phyloP scores from a whole-genome alignment of 1,140 invertebrate genomes.

The Pseudachorutes palmiensis region DNA sequence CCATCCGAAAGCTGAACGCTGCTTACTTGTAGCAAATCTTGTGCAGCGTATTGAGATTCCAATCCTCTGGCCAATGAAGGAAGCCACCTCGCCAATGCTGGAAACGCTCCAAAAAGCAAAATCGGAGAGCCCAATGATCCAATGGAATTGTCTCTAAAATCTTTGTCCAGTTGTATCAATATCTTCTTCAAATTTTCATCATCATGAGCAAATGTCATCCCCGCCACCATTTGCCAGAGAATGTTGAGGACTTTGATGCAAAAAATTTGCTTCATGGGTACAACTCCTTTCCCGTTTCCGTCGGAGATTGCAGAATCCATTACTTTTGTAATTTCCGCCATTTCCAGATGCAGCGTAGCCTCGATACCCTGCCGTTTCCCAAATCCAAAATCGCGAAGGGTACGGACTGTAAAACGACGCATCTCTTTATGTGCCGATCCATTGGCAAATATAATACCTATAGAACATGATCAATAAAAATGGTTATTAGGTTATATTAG shows the following conservation, averaged over 20 bases:
- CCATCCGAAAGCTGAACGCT: background rate
- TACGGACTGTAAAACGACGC: conserved; percentile 64
- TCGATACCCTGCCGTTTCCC: conserved; percentile 28
- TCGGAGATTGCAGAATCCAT: conserved; percentile 45
- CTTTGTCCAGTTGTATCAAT: conserved; percentile 7
- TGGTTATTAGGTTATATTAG: background rate
- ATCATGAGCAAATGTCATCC: conserved; percentile 50
- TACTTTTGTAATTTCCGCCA: conserved; percentile 48
- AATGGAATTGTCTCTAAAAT: background rate
- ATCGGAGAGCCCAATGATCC: background rate
- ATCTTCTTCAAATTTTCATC: conserved; percentile 37
- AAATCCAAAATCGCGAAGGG: conserved; percentile 65
- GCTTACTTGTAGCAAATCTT: conserved; percentile 19
- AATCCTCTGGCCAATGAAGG: background rate
- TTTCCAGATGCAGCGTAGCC: conserved; percentile 45
- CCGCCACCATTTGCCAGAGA: conserved; percentile 78
- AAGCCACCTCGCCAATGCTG: too few relatives aligned
- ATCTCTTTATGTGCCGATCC: conserved; percentile 72
- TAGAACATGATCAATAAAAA: background rate
- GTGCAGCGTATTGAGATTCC: conserved; percentile 9
- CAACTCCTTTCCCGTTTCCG: background rate
- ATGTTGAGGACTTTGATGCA: conserved; percentile 60
- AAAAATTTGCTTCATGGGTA: conserved; percentile 35
- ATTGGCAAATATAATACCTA: conserved; percentile 58
- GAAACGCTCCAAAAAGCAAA: conserved; percentile 23